Evolutionary conservation across 2,797 vertebrate species (phyloP).

Genomic region (Tapera naevia): DNA sequence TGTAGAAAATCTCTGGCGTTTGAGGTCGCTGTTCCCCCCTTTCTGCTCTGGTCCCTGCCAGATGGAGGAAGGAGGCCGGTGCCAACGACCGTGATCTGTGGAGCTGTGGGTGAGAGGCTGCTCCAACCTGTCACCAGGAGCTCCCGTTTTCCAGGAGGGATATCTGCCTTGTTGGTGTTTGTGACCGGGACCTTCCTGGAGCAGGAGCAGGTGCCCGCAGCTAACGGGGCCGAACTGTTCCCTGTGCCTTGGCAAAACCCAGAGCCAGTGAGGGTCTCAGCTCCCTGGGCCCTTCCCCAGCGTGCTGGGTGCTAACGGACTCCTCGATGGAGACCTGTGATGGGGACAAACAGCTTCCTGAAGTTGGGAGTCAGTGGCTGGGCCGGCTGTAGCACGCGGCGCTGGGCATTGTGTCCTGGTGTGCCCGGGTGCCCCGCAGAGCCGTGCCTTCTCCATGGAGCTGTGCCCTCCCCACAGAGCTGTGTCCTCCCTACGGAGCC

Average conservation of each 20-base stretch:
- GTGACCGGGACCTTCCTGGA: background rate
- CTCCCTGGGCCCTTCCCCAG: background rate
- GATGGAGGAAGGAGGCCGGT: constrained; percentile 21
- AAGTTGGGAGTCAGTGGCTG: background rate
- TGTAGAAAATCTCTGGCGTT: constrained; percentile 29
- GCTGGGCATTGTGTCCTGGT: background rate
- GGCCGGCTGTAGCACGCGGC: no score
- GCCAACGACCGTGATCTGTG: constrained; percentile 23
- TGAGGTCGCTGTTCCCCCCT: constrained; percentile 15
- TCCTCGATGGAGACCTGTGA: background rate
- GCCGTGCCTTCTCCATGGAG: no score
- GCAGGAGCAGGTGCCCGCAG: background rate
- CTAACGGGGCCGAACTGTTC: background rate
- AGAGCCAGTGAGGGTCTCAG: fast-evolving
- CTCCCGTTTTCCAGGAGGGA: constrained; percentile 29
- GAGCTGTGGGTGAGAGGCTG: constrained; percentile 40
- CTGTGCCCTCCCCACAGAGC: background rate
- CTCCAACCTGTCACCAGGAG: constrained; percentile 26
- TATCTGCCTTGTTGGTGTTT: background rate
- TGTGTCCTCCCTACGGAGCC: background rate
- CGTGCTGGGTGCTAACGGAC: no score
- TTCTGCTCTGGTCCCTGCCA: background rate
- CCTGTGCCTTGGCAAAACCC: background rate
- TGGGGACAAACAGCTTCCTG: background rate
- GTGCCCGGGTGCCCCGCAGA: no score